phyloP scores from a whole-genome alignment of 2,113 vertebrate species.

The Chiloscyllium plagiosum region DNA sequence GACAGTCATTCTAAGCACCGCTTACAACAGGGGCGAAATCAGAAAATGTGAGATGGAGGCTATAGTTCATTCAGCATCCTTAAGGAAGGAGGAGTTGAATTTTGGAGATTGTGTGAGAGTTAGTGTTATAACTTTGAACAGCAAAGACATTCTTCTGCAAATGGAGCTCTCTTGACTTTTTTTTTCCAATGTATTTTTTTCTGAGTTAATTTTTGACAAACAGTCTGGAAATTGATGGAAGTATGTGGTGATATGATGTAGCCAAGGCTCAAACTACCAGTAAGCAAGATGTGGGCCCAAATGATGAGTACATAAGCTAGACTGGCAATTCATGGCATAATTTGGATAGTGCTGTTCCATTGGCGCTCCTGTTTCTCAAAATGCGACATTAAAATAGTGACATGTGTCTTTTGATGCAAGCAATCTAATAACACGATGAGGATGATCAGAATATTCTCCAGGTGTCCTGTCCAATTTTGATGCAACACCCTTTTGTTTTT shows the following conservation, averaged over 20 bases:
- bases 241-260: not conserved
- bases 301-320: not conserved
- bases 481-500: not conserved
- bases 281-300: not conserved
- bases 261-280: not conserved
- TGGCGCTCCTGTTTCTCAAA: not conserved
- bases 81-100: not conserved
- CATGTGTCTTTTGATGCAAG: not conserved
- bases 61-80: not conserved
- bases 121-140: not conserved
- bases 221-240: not conserved
- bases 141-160: not conserved
- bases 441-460: not conserved
- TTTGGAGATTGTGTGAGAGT: not conserved
- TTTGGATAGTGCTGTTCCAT: not conserved
- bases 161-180: not conserved
- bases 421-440: not conserved
- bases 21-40: not conserved
- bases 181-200: not conserved
- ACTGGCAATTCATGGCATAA: not conserved
- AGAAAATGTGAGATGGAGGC: not conserved
- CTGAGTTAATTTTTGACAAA: not conserved
- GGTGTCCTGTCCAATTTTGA: not conserved
- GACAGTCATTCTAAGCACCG: not conserved
- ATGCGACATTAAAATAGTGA: not conserved